A percentile compares a stretch with the other conserved stretches of the same genome.
Evolutionary conservation across 2,797 vertebrate species (phyloP).

Genomic region (Pampus argenteus): DNA sequence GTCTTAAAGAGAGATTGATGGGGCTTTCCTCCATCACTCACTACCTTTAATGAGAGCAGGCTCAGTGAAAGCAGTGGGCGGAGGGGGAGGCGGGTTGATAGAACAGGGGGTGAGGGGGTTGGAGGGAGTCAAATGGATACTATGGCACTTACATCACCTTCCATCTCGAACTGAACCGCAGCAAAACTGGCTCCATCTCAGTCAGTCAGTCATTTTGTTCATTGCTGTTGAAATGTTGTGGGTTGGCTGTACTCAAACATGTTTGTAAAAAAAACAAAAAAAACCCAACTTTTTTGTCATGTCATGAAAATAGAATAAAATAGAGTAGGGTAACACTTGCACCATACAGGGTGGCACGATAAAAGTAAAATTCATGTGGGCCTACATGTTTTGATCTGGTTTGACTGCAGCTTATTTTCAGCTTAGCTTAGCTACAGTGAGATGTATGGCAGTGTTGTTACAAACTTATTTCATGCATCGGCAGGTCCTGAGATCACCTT

Average conservation of each 20-base stretch:
- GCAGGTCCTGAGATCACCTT: constrained; percentile 47
- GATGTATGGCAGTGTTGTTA: constrained; percentile 41
- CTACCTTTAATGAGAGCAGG: constrained; percentile 68
- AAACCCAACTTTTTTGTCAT: not conserved
- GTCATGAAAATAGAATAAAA: not conserved
- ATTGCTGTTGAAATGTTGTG: not conserved
- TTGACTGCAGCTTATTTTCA: constrained; percentile 23
- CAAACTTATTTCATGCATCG: constrained; percentile 44
- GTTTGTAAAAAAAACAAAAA: not conserved
- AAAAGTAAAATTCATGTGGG: not conserved
- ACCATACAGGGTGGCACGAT: not conserved
- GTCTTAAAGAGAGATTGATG: constrained; percentile 72
- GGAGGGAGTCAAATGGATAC: constrained; percentile 33
- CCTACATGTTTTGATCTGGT: not conserved
- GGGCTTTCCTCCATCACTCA: constrained; percentile 62
- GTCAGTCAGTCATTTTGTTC: not conserved
- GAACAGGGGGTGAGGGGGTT: not conserved
- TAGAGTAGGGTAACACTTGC: not conserved
- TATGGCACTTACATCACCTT: constrained; percentile 29
- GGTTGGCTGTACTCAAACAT: not conserved
- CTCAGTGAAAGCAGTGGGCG: constrained; percentile 47
- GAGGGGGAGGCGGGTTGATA: not conserved
- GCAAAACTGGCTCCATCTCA: constrained; percentile 1
- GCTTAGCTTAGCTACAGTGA: constrained; percentile 14
- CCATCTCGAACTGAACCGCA: constrained; percentile 4